Base-by-base conservation (phyloP, 2,797 vertebrate genomes). In the Rhynchonycteris naso region DNA sequence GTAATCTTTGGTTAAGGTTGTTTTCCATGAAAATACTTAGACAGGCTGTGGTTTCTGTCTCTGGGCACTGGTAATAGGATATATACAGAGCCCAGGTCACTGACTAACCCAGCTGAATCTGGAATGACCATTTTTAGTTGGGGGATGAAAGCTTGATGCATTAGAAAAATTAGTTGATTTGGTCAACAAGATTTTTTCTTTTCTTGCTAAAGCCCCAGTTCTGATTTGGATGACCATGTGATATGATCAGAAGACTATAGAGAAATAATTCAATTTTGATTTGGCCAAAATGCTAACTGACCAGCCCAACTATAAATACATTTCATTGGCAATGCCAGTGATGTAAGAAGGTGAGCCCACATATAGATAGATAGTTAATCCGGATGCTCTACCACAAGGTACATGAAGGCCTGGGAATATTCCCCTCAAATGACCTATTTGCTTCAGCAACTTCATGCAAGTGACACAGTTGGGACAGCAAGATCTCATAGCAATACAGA, bases 1-100 rank as follows among this genome's bases (percentile, higher is more conserved):
- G 84, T 97, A 97, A 97, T 96, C 88, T 85, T 79, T 66, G 95
- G 94, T 97, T 92, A 93, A 75, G 93, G 13, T 93, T 96, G 79
- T 86, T 96, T 94, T 97, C 61, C 87, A 63, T 89, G 58, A 59
- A 93, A 68, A 97, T 93, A 72, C 91, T 94, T 81, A 92, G 84
- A 93, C 86, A 93, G 94, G 35, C 90, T 95, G 96, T 94, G 96
- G 96, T 96, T 95, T 92, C 79, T 74, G 72, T 78, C 28, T n/a
- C 87, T 89, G 66, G 91, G 69, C n/a, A 1, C 54, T 91, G 72
- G 94, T 88, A 96, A 97, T 43, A 75, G 33, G 91, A 97, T 95
- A 84, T 79, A 74, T 58, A 19, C 54, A 80, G 43, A 82, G 47
- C 52, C 61, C 88, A 79, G 85, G 92, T 95, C 95, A 94, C 43